A percentile compares a stretch with the other conserved stretches of the same genome.
These are phyloP conservation scores for Drosophila biarmipes DNA, from an alignment of 1,140 invertebrate species.

Conservation along the genomic window DNA sequence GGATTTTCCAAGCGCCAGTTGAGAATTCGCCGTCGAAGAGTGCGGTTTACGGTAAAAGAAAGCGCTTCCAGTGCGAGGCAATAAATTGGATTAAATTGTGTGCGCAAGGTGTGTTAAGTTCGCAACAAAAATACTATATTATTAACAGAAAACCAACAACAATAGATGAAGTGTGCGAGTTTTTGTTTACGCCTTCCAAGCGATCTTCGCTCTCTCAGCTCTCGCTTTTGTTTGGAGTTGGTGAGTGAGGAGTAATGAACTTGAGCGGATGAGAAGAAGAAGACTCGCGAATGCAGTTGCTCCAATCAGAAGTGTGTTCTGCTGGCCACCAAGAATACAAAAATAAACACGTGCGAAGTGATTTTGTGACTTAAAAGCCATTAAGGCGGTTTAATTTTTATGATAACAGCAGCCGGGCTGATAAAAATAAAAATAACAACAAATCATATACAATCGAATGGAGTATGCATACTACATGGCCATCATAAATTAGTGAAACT, in stretches of 20 bases:
- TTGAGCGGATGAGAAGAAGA: conserved; percentile 3
- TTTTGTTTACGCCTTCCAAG: conserved; percentile 40
- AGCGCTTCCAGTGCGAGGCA: conserved; percentile 51
- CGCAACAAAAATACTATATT: conserved; percentile 4
- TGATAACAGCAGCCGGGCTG: conserved; percentile 23
- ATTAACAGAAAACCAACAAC: not conserved
- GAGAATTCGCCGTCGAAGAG: conserved; percentile 46
- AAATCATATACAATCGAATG: conserved; percentile 26
- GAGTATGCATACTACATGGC: not conserved
- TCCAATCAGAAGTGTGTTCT: conserved; percentile 26
- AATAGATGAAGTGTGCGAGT: conserved; percentile 5
- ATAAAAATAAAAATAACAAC: conserved; percentile 8
- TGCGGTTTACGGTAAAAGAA: conserved; percentile 56
- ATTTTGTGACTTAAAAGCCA: conserved; percentile 14
- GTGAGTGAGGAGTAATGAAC: conserved; percentile 28
- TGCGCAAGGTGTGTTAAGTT: conserved; percentile 23
- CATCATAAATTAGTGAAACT: conserved; percentile 41
- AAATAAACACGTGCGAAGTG: conserved; percentile 33
- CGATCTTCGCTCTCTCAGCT: conserved; percentile 35
- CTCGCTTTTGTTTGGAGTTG: conserved; percentile 48
- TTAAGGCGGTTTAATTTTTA: conserved; percentile 3
- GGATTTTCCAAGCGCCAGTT: conserved; percentile 65
- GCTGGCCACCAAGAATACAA: conserved; percentile 1
- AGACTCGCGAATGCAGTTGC: conserved; percentile 19
- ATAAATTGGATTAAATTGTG: conserved; percentile 40